These are phyloP conservation scores for Carpatolechia fugitivella DNA, from an alignment of 2,888 invertebrate genomes.

Conservation along the genomic window DNA sequence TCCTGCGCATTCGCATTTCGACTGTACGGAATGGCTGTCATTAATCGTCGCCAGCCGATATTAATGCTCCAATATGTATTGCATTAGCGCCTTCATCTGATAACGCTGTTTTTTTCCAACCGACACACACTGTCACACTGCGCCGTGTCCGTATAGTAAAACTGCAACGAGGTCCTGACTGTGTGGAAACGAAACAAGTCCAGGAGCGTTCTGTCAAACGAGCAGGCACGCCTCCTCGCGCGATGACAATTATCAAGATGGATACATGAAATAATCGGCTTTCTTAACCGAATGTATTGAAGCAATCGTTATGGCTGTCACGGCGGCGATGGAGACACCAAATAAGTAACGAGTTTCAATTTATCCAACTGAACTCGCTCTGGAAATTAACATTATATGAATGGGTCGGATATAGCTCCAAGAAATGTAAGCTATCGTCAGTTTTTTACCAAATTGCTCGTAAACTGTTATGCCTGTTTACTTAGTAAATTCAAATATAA, in stretches of 20 bases:
- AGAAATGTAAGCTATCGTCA: background rate
- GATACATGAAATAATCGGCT: constrained; percentile 19
- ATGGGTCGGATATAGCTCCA: background rate
- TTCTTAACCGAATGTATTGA: constrained; percentile 14
- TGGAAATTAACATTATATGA: background rate
- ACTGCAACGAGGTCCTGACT: background rate
- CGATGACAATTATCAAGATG: constrained; percentile 23
- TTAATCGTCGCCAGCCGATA: constrained; percentile 27
- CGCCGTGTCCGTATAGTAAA: background rate
- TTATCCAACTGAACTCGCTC: background rate
- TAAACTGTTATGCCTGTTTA: too few relatives aligned
- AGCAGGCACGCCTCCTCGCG: constrained; percentile 16
- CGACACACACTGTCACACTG: background rate
- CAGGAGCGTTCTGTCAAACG: background rate
- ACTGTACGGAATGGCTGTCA: constrained; percentile 27
- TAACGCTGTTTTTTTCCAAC: constrained; percentile 16
- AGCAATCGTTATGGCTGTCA: background rate
- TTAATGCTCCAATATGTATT: constrained; percentile 44
- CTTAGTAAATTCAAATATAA: too few relatives aligned
- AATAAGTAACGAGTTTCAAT: background rate
- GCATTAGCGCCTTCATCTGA: constrained; percentile 31
- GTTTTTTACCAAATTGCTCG: too few relatives aligned
- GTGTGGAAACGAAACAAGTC: background rate
- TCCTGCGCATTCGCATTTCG: constrained; percentile 9
- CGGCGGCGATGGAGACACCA: background rate